phyloP scores from a whole-genome alignment of 2,113 vertebrate genomes.

The Corvus moneduloides region DNA sequence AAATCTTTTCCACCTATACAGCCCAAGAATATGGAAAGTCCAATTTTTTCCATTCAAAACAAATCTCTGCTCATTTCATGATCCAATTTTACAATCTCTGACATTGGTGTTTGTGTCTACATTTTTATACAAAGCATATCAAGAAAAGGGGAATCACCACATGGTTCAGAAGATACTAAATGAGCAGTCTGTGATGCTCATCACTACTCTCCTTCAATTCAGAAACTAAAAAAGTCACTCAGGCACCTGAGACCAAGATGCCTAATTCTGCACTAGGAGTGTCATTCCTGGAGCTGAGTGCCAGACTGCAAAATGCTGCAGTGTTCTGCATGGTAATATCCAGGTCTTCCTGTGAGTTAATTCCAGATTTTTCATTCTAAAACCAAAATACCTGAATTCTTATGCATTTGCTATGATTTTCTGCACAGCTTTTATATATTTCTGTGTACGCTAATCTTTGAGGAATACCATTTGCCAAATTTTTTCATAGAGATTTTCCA shows the following conservation, averaged over 20 bases:
- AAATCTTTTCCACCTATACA: constrained; percentile 39
- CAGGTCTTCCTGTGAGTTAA: background rate
- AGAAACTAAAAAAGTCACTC: background rate
- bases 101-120: background rate
- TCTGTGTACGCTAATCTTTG: background rate
- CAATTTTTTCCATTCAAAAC: constrained; percentile 41
- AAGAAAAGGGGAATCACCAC: background rate
- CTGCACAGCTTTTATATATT: constrained; percentile 2
- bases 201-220: background rate
- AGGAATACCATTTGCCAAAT: constrained; percentile 1
- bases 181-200: background rate
- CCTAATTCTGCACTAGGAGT: background rate
- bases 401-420: constrained; percentile 10
- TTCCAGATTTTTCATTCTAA: constrained; percentile 14
- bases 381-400: constrained; percentile 28
- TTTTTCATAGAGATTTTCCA: constrained; percentile 33
- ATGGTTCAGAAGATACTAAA: background rate
- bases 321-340: background rate
- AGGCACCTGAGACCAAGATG: background rate
- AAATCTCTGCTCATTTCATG: background rate
- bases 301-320: background rate
- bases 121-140: background rate
- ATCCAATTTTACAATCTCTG: constrained; percentile 12
- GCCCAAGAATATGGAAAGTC: constrained; percentile 35
- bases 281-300: background rate